These are phyloP conservation scores for Tachycineta bicolor DNA, from an alignment of 2,113 vertebrate species.

Conservation along the genomic window DNA sequence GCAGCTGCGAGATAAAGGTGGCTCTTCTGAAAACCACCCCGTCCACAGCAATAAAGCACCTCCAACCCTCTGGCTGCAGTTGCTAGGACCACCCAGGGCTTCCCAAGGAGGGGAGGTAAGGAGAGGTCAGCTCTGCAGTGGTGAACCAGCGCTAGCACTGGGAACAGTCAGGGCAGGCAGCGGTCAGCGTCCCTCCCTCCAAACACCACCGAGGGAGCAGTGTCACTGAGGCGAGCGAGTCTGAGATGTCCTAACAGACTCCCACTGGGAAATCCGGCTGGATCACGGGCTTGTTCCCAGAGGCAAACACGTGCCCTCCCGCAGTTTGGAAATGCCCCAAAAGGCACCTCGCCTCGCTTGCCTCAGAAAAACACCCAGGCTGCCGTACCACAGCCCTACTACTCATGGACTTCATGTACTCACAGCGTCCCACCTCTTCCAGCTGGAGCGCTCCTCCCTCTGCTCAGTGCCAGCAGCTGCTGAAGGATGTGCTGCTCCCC, in stretches of 20 bases:
- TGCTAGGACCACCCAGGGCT: neutral
- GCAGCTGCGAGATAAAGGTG: neutral
- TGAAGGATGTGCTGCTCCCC: neutral
- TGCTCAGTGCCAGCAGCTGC: neutral
- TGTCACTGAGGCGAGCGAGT: neutral
- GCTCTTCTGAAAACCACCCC: neutral
- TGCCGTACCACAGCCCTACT: neutral
- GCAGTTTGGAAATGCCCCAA: neutral
- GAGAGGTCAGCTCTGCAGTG: neutral
- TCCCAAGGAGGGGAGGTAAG: neutral
- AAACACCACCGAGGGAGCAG: neutral
- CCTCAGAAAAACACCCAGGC: neutral
- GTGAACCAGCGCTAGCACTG: neutral
- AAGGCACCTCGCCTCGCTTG: neutral
- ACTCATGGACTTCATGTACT: neutral
- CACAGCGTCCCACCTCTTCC: neutral
- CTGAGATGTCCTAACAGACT: neutral
- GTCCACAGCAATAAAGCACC: neutral
- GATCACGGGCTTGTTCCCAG: neutral
- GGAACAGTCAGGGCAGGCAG: neutral
- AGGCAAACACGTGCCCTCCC: neutral
- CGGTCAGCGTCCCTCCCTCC: neutral
- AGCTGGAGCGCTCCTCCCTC: neutral
- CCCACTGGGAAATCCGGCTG: neutral
- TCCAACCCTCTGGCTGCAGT: neutral